Conservation (phyloP, 2,797 vertebrate species). For the Smutsia temminckii region DNA sequence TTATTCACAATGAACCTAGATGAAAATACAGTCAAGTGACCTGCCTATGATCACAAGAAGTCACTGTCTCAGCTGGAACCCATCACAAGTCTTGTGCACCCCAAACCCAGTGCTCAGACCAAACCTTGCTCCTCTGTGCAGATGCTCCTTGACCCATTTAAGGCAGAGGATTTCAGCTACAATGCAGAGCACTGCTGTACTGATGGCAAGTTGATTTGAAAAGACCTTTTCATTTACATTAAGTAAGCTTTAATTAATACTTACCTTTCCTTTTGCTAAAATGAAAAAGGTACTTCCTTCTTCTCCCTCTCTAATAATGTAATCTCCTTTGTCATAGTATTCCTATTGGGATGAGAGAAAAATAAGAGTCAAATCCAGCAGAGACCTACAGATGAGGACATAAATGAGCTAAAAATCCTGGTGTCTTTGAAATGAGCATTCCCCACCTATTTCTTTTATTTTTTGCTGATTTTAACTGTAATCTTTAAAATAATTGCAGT, state of each 20-base stretch:
- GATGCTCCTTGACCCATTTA: neutral
- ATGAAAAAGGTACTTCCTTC: constrained; percentile 97
- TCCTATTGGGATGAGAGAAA: constrained; percentile 85
- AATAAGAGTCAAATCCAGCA: neutral
- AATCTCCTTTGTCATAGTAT: constrained; percentile 93
- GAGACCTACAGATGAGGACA: neutral
- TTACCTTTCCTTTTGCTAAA: constrained; percentile 95
- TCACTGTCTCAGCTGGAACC: neutral
- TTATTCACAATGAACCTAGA: neutral
- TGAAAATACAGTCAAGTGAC: neutral
- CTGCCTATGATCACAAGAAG: neutral
- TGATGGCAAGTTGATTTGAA: neutral
- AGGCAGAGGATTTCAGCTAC: neutral
- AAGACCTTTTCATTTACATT: neutral
- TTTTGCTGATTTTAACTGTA: neutral
- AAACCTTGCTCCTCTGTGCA: neutral
- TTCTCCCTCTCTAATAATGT: constrained; percentile 94
- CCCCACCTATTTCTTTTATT: neutral
- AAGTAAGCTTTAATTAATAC: constrained; percentile 9
- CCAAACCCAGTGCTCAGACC: neutral
- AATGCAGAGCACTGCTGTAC: accelerated
- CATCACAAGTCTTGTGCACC: neutral
- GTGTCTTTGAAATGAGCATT: neutral
- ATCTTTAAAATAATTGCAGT: neutral
- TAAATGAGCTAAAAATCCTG: neutral